Evolutionary conservation across 2,888 invertebrate genomes (phyloP), one percentile per base, ranked within the genome.

Genomic region (Microdon myrmicae): DNA sequence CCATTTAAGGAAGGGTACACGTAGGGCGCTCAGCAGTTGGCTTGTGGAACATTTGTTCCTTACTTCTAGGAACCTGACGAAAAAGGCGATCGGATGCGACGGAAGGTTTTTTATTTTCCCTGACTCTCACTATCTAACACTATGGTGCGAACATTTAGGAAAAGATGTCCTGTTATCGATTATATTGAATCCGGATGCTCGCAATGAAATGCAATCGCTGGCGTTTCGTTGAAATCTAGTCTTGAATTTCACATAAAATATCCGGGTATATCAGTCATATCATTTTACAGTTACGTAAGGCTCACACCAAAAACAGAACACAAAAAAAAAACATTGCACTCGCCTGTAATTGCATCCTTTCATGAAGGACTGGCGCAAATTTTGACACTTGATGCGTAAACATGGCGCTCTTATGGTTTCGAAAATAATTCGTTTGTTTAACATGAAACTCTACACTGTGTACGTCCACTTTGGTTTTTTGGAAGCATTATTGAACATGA

Each of bases 301-400:
- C n/a, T n/a, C 17, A 4, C 16, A 14, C 39, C 14, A 28, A 32
- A 7, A 20, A n/a, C 6, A 14, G n/a, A 10, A 37, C 29, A n/a
- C 34, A 25, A 34, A 37, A 44, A n/a, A 43, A 25, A 34, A 37
- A 44, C 26, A 31, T 20, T 16, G 20, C 20, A 41, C 20, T 44
- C 28, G 48, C 28, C 43, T 20, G 13, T 51, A 51, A 56, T 56
- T 56, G 26, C 51, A 51, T 43, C 9, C 26, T 20, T 13, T 6
- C 23, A 22, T 20, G 34, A 8, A 49, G 22, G 49, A 6, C 13
- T 20, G 26, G 64, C 47, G 64, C 58, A 53, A 64, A 58, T 64
- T 64, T 53, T 64, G 64, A 64, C 64, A 64, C 64, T 58, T 58
- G 64, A 64, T 53, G 58, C 58, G 47, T 64, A 64, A 64, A 64